Evolutionary conservation across 2,797 vertebrate species (phyloP), one percentile per base, ranked within the genome.

Genomic region (Sebastes glaucus): DNA sequence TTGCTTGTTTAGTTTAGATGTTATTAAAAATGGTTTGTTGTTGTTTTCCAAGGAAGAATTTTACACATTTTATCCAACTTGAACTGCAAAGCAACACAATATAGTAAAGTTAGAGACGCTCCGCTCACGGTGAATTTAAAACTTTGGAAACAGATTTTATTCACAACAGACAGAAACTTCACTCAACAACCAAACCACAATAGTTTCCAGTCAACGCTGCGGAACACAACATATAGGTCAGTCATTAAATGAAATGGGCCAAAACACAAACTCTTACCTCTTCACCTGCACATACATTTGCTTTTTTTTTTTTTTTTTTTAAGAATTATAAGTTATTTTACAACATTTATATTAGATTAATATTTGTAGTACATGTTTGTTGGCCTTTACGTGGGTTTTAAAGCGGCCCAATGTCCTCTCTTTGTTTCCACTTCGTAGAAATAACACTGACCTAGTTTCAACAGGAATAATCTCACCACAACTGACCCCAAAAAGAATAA

Each of bases 391-490:
- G 46, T 16, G 16, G 65, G 13, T 62, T 72, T 74, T 23, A 38
- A 66, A 33, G 13, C n/a, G 6, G 20, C 5, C 4, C 56, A 53
- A 0, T 25, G 5, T 42, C 33, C 23, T 46, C 23, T 46, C 1
- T 13, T 14, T 32, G 23, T 66, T 59, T 67, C 4, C 25, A 23
- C 11, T 83, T 79, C 81, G 59, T 52, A 78, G 80, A 78, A 85
- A 38, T 8, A 1, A 35, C 33, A 35, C 4, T 2, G 2, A 11
- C 3, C 18, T 20, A 7, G 7, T 68, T 22, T 73, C 27, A 69
- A 0, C 1, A 1, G 2, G 6, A 13, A 9, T 0, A 6, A 8
- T 20, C 0, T 67, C 42, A 83, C 84, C 80, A 63, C 66, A 69
- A 18, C 32, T 10, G 27, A 25, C 59, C 20, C 7, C 5, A 25